Base-by-base conservation (phyloP, 1,140 invertebrate genomes). In the Copidosoma floridanum region DNA sequence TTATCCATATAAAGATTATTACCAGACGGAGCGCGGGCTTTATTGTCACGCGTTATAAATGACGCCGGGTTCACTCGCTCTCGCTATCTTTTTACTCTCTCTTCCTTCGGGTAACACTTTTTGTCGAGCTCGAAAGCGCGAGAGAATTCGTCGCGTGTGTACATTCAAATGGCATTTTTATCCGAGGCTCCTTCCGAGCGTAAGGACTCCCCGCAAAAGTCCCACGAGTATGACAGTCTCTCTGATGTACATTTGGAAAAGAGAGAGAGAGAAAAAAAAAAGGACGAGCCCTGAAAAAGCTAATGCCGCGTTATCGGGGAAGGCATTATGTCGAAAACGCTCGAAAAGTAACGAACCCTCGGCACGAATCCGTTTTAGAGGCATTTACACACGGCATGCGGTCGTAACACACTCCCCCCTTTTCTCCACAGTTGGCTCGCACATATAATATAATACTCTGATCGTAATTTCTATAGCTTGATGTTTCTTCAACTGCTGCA, bases 91-190 rank as follows among this genome's bases (percentile, higher is more conserved):
- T 3, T 44, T 46, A 7, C n/a, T 18, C 23, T 41, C 20, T 20
- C 43, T 12, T 35, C 12, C 44, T 10, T n/a, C n/a, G n/a, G n/a
- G n/a, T n/a, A n/a, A n/a, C n/a, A n/a, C 16, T 8, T 41, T 0
- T 14, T 4, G 29, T 32, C 29, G 29, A 18, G 8, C 54, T 0
- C 43, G 10, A n/a, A 1, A 1, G 14, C 24, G 20, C 53, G 1
- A 24, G 5, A 41, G 35, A 71, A 74, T 63, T 68, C 70, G 73
- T 65, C 68, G 73, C 70, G 73, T 76, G n/a, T n/a, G n/a, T n/a
- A n/a, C n/a, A 79, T 79, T 79, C 77, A 78, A 79, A 80, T 79
- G 74, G 68, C 72, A 79, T 73, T 77, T 80, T 79, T 79, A 79
- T 77, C 74, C 76, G 68, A 55, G 69, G 58, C 62, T 74, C 67